Evolutionary conservation across 2,113 vertebrate species (phyloP).

Genomic region (Cheirogaleus medius): DNA sequence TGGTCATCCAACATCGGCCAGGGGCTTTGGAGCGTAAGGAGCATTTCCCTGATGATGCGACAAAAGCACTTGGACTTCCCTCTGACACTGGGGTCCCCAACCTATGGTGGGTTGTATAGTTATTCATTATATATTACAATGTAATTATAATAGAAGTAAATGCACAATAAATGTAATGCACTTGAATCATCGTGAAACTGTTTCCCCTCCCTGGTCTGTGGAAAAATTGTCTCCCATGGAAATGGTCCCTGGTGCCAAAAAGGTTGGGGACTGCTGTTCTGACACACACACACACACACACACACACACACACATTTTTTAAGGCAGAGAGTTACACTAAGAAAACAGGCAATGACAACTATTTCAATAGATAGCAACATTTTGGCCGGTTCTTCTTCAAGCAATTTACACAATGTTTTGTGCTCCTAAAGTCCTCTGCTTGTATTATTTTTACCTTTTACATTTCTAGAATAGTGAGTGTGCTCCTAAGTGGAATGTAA

Average conservation of each 20-base stretch:
- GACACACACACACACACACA: background rate
- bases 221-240: too few relatives aligned
- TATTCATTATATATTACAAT: too few relatives aligned
- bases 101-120: too few relatives aligned
- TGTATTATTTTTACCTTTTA: conserved; percentile 5
- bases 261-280: too few relatives aligned
- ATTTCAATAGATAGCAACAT: background rate
- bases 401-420: background rate
- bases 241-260: too few relatives aligned
- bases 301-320: background rate
- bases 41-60: background rate
- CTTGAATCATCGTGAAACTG: too few relatives aligned
- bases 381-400: background rate
- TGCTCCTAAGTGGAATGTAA: background rate
- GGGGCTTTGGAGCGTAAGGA: background rate
- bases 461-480: background rate
- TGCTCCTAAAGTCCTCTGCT: background rate
- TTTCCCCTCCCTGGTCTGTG: too few relatives aligned
- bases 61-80: background rate
- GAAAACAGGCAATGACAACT: conserved; percentile 26
- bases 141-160: too few relatives aligned
- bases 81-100: background rate
- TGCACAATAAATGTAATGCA: too few relatives aligned
- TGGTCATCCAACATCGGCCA: background rate
- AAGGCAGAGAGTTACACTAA: background rate